phyloP scores from a whole-genome alignment of 35 echinoderm and acorn worm genomes.

The Diadema setosum region DNA sequence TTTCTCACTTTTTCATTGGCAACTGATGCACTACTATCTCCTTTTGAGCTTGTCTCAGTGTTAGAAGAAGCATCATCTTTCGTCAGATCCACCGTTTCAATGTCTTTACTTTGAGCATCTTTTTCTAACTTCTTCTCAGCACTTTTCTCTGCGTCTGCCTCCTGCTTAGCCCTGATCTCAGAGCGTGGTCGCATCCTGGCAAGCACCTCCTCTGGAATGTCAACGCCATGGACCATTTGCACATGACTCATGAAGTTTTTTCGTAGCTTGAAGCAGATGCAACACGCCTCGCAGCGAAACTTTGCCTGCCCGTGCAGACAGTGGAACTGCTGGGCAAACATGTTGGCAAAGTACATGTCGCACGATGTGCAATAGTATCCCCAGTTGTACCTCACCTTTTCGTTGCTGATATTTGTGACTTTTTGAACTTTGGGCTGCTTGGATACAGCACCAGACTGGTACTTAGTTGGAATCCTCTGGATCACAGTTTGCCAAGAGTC shows the following conservation, averaged over 20 bases:
- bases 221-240: conserved; percentile 1
- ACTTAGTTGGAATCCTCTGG: not conserved
- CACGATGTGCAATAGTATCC: conserved; percentile 5
- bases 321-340: conserved; percentile 33
- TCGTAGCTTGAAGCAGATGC: conserved; percentile 3
- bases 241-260: conserved; percentile 22
- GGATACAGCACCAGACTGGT: not conserved
- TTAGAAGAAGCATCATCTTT: not conserved
- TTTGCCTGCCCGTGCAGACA: conserved; percentile 8
- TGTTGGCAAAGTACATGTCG: conserved; percentile 20
- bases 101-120: not conserved
- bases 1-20: too few species aligned
- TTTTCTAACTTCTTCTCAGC: not conserved
- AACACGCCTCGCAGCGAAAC: conserved; percentile 5
- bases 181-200: conserved; percentile 4
- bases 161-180: not conserved
- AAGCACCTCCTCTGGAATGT: conserved; percentile 12
- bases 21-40: too few species aligned
- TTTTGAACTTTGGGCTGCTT: not conserved
- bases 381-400: conserved; percentile 15
- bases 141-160: not conserved
- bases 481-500: not conserved
- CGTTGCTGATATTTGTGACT: not conserved
- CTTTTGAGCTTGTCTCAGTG: too few species aligned
- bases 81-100: not conserved